phyloP scores from a whole-genome alignment of 2,113 vertebrate genomes.

The Antechinus stuartii region DNA sequence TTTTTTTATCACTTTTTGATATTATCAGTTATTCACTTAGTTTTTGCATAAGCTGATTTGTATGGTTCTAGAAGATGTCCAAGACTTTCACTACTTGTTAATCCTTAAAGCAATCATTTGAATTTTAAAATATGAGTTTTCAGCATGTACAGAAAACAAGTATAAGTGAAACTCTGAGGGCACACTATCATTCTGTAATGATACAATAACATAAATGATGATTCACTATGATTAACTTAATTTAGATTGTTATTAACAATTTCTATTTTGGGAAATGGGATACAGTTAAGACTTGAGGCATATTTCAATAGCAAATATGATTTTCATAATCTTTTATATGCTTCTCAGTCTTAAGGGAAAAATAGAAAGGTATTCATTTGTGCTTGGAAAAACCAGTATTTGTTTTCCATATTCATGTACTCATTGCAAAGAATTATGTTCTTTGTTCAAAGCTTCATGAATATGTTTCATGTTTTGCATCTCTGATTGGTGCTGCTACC shows the following conservation, averaged over 20 bases:
- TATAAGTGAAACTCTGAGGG: background rate
- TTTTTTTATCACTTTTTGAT: constrained; percentile 35
- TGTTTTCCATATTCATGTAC: background rate
- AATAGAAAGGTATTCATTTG: constrained; percentile 8
- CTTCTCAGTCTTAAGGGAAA: constrained; percentile 56
- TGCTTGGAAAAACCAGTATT: constrained; percentile 13
- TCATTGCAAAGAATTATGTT: background rate
- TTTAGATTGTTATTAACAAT: constrained; percentile 43
- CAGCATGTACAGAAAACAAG: constrained; percentile 18
- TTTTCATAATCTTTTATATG: constrained; percentile 59
- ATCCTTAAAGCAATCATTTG: background rate
- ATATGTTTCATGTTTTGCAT: constrained; percentile 30
- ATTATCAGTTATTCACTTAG: background rate
- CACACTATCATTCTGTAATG: background rate
- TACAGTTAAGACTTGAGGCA: constrained; percentile 48
- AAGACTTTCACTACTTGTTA: background rate
- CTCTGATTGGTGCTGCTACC: background rate
- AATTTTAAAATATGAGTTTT: constrained; percentile 7
- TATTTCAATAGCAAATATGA: constrained; percentile 65
- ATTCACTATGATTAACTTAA: constrained; percentile 41
- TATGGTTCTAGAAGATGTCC: background rate
- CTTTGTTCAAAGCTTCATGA: constrained; percentile 23
- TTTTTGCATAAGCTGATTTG: background rate
- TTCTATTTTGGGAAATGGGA: constrained; percentile 60
- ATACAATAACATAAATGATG: constrained; percentile 33